Evolutionary conservation across 2,888 invertebrate genomes (phyloP).

Genomic region (Clostera curtula): DNA sequence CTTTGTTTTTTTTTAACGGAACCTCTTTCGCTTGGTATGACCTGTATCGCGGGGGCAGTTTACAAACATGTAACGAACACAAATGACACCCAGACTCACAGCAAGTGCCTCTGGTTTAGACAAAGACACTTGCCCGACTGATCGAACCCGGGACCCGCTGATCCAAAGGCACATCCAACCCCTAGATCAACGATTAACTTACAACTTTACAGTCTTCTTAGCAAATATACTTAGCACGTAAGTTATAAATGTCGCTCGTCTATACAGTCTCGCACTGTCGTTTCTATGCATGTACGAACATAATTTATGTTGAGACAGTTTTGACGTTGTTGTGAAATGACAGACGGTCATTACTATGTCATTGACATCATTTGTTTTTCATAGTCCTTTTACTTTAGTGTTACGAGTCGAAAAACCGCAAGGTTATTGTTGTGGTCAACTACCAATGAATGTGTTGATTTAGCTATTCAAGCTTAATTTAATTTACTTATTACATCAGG

Average conservation of each 20-base stretch:
- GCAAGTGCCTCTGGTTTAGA: too few relatives aligned
- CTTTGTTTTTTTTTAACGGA: too few relatives aligned
- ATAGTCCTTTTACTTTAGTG: constrained; percentile 32
- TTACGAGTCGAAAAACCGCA: constrained; percentile 35
- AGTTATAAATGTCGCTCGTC: constrained; percentile 1
- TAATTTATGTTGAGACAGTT: constrained; percentile 47
- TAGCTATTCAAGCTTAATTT: constrained; percentile 1
- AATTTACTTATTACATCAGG: constrained; percentile 11
- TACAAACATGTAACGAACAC: too few relatives aligned
- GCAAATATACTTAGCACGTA: too few relatives aligned
- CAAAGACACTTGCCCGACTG: too few relatives aligned
- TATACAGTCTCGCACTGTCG: background rate
- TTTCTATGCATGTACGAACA: constrained; percentile 12
- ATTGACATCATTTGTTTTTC: constrained; percentile 59
- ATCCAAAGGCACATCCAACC: too few relatives aligned
- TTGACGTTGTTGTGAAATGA: constrained; percentile 47
- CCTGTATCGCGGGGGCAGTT: too few relatives aligned
- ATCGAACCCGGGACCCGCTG: too few relatives aligned
- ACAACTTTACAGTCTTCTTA: too few relatives aligned
- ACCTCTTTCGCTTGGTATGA: too few relatives aligned
- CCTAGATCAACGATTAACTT: too few relatives aligned
- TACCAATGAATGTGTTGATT: constrained; percentile 16
- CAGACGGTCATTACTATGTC: constrained; percentile 54
- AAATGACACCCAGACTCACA: too few relatives aligned
- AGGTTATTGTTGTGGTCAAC: constrained; percentile 33